phyloP scores from a whole-genome alignment of 1,140 invertebrate genomes.

The Caerostris extrusa region DNA sequence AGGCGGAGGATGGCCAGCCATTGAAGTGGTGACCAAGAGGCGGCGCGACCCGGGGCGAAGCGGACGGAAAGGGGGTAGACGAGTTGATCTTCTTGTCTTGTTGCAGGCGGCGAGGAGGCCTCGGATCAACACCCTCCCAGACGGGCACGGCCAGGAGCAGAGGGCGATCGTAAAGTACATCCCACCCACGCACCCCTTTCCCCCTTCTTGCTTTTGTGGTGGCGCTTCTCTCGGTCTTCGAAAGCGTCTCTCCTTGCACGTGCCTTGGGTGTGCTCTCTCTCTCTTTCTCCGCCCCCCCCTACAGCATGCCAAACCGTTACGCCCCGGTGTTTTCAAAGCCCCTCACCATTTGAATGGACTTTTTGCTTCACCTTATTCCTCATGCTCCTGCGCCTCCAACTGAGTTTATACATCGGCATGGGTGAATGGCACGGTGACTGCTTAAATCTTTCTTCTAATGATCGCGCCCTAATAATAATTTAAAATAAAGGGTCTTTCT shows the following conservation, averaged over 20 bases:
- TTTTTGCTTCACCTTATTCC: constrained; percentile 46
- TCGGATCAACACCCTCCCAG: constrained; percentile 69
- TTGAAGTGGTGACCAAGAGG: constrained; percentile 8
- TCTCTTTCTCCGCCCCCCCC: constrained; percentile 27
- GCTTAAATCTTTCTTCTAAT: too few species aligned
- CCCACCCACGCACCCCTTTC: constrained; percentile 30
- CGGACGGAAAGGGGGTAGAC: constrained; percentile 19
- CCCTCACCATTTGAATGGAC: constrained; percentile 39
- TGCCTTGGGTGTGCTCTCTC: constrained; percentile 72
- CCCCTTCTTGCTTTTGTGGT: constrained; percentile 59
- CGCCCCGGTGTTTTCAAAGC: constrained; percentile 59
- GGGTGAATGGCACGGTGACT: constrained; percentile 3
- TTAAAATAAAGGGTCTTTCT: too few species aligned
- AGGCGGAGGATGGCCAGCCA: constrained; percentile 8
- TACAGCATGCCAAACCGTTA: constrained; percentile 35
- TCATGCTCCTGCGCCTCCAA: constrained; percentile 39
- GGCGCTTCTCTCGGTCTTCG: constrained; percentile 23
- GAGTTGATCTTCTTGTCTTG: constrained; percentile 66
- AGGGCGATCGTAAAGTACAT: constrained; percentile 71
- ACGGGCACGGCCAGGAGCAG: constrained; percentile 69
- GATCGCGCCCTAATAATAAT: too few species aligned
- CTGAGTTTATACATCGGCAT: constrained; percentile 28
- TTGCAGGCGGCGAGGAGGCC: constrained; percentile 73
- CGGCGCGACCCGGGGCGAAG: not conserved
- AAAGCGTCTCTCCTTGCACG: constrained; percentile 61